Conservation (phyloP, 2,113 vertebrate species). For the Mola mola region DNA sequence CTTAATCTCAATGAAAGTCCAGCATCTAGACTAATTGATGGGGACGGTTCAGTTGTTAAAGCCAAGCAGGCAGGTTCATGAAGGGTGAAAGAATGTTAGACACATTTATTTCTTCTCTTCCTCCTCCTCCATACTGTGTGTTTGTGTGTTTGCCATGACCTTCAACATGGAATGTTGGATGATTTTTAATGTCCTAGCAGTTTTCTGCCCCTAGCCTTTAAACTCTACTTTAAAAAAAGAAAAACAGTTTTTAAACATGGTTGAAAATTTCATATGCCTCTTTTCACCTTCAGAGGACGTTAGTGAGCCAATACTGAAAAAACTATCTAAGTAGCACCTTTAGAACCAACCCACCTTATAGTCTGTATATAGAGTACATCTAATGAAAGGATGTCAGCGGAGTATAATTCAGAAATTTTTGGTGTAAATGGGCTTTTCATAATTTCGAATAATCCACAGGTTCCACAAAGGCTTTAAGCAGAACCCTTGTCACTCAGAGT, state of each 20-base stretch:
- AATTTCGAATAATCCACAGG: not conserved
- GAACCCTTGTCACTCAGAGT: not conserved
- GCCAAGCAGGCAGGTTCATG: slow-evolving; percentile 64
- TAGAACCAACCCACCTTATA: not conserved
- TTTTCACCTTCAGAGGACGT: slow-evolving; percentile 13
- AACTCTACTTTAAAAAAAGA: no score
- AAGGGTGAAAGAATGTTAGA: slow-evolving; percentile 57
- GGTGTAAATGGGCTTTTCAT: not conserved
- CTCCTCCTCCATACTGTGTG: slow-evolving; percentile 16
- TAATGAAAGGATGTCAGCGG: not conserved
- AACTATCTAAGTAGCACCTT: not conserved
- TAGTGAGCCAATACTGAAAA: slow-evolving; percentile 4
- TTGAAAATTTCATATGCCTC: slow-evolving; percentile 5
- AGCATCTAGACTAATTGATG: slow-evolving; percentile 82
- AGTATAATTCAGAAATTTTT: not conserved
- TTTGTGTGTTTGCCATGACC: slow-evolving; percentile 28
- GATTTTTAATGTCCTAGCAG: slow-evolving; percentile 10
- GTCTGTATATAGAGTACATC: no score
- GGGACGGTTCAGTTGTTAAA: slow-evolving; percentile 76
- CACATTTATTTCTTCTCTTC: slow-evolving; percentile 27
- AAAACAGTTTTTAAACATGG: slow-evolving; percentile 19
- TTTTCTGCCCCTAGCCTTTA: slow-evolving; percentile 19
- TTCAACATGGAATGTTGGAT: slow-evolving; percentile 34
- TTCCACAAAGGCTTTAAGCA: not conserved
- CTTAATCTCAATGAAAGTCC: slow-evolving; percentile 84